Percentiles rank a stretch among this genome's conserved stretches.
Evolutionary conservation across 2,797 vertebrate genomes (phyloP).

Genomic region (Synaphobranchus kaupii): DNA sequence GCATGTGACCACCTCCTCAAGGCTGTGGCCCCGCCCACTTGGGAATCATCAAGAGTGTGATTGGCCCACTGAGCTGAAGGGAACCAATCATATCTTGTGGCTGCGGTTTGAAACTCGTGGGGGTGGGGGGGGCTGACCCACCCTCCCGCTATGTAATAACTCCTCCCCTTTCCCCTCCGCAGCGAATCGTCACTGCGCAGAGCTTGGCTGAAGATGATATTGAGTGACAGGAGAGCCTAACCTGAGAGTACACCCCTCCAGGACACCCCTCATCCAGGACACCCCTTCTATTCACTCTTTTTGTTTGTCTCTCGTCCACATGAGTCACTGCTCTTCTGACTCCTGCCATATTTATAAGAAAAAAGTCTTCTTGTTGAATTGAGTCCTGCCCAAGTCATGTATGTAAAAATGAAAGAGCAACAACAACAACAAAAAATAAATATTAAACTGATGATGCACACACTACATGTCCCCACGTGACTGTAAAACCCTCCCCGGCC

Average conservation of each 20-base stretch:
- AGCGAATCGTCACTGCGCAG: slow-evolving; percentile 94
- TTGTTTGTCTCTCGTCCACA: not conserved
- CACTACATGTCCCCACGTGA: not conserved
- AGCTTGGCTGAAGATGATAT: slow-evolving; percentile 94
- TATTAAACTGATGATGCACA: not conserved
- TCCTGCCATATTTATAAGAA: not conserved
- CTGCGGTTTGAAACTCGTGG: not conserved
- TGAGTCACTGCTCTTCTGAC: not conserved
- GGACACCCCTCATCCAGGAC: not conserved
- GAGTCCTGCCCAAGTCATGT: not conserved
- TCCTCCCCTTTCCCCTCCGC: slow-evolving; percentile 45
- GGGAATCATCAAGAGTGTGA: not conserved
- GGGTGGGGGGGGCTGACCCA: too few species aligned
- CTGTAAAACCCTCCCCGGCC: not conserved
- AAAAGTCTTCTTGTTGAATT: not conserved
- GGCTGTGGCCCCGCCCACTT: too few species aligned
- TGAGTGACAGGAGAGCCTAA: slow-evolving; percentile 72
- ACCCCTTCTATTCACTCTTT: not conserved
- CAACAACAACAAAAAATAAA: not conserved
- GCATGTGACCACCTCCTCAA: too few species aligned
- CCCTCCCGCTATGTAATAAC: too few species aligned
- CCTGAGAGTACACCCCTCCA: not conserved
- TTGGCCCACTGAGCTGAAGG: not conserved
- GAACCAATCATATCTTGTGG: not conserved
- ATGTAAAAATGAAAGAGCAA: not conserved